Base-by-base conservation (phyloP, 2,888 invertebrate genomes). In the Caenorhabditis auriculariae region DNA sequence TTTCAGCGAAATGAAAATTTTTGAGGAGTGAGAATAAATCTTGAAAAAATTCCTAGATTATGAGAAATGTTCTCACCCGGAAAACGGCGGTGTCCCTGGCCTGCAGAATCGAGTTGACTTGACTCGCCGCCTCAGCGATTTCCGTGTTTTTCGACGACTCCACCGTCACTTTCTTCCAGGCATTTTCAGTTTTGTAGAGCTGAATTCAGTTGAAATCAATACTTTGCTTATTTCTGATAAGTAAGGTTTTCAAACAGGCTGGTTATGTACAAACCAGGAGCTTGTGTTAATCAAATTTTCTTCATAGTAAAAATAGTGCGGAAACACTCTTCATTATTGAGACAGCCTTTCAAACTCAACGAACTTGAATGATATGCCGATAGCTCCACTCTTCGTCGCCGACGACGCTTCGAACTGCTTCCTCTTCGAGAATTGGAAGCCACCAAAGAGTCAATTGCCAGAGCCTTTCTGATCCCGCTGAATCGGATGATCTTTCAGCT, bases 391-490 rank as follows among this genome's bases (percentile, higher is more conserved):
- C 61, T 19, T 53, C 50, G 24, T 62, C 54, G 4, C 62, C 62
- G 6, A 62, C 52, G 0, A 51, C 44, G 23, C 44, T 52, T 29
- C 51, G 47, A 41, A 62, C 52, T n/a, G 24, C 38, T 2, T 51
- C 51, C 2, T 62, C 62, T 7, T 27, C 32, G 23, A 62, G 47
- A 4, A 54, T 47, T 1, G 58, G 56, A 21, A 58, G 24, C 62
- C 62, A 62, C 50, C 26, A 62, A 35, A 62, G 38, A 5, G 62
- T 58, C 17, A 62, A 48, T 28, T 54, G 57, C 62, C 62, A 62
- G 27, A 53, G n/a, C n/a, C n/a, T n/a, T n/a, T n/a, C n/a, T n/a
- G n/a, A n/a, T n/a, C n/a, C n/a, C n/a, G n/a, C n/a, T n/a, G n/a
- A n/a, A n/a, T n/a, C n/a, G n/a, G n/a, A n/a, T n/a, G n/a, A n/a